These are phyloP conservation scores for Vidua macroura DNA, from an alignment of 2,113 vertebrate genomes.

Conservation along the genomic window DNA sequence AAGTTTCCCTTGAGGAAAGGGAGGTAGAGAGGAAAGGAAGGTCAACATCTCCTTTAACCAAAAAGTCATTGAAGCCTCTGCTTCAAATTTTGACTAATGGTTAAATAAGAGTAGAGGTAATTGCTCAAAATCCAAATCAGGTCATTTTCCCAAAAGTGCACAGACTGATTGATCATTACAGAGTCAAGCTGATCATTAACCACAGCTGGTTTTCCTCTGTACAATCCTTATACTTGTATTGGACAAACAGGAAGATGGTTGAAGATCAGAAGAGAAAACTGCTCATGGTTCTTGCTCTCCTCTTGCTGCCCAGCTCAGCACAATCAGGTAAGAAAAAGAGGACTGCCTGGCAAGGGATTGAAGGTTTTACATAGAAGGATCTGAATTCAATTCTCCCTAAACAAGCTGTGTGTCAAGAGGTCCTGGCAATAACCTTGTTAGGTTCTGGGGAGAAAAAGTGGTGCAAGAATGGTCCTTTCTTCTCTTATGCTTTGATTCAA, in stretches of 20 bases:
- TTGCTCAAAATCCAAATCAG: neutral
- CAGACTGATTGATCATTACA: conserved; percentile 18
- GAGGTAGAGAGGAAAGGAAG: neutral
- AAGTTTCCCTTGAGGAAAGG: neutral
- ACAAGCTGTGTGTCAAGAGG: neutral
- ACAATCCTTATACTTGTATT: neutral
- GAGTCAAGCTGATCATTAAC: neutral
- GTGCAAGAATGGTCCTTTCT: neutral
- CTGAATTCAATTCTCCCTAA: neutral
- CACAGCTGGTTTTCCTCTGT: neutral
- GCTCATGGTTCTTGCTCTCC: neutral
- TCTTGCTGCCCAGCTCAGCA: conserved; percentile 3
- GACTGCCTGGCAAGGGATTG: neutral
- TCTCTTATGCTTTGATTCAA: neutral
- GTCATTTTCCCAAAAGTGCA: neutral
- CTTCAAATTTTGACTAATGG: neutral
- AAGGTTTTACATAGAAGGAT: neutral
- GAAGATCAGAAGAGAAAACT: neutral
- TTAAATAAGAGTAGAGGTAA: neutral
- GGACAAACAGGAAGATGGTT: neutral
- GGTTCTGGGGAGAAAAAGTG: neutral
- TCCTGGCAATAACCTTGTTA: neutral
- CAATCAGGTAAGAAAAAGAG: conserved; percentile 46
- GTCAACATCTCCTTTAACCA: neutral
- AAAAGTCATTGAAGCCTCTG: neutral